Percentiles rank a stretch among this genome's conserved stretches.
Evolutionary conservation across 2,113 vertebrate species (phyloP).

Genomic region (Alethe castanea): DNA sequence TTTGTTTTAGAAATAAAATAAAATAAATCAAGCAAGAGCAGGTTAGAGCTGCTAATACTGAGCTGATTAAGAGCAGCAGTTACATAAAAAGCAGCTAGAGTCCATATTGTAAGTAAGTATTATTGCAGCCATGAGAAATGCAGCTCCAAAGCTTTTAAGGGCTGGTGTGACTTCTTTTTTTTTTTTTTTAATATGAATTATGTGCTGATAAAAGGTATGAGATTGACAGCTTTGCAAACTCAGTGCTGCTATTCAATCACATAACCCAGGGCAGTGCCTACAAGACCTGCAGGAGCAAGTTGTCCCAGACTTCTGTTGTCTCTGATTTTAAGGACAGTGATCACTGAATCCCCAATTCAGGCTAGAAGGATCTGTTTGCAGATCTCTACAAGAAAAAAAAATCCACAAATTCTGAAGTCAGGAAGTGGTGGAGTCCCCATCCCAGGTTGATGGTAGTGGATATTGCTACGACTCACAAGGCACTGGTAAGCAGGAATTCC

Average conservation of each 20-base stretch:
- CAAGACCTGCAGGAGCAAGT: not conserved
- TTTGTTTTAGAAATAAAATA: constrained; percentile 62
- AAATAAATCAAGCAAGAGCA: constrained; percentile 53
- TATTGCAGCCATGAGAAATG: constrained; percentile 36
- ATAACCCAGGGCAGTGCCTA: not conserved
- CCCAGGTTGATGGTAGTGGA: not conserved
- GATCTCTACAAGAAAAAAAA: not conserved
- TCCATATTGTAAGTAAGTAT: constrained; percentile 49
- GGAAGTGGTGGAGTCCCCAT: not conserved
- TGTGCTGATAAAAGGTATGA: constrained; percentile 18
- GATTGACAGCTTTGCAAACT: constrained; percentile 22
- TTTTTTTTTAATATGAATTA: not conserved
- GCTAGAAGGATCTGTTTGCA: not conserved
- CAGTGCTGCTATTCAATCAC: not conserved
- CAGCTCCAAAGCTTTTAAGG: constrained; percentile 54
- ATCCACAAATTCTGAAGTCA: not conserved
- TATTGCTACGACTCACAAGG: not conserved
- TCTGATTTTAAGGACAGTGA: not conserved
- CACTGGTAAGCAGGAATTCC: not conserved
- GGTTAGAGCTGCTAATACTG: constrained; percentile 52
- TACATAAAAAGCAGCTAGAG: constrained; percentile 50
- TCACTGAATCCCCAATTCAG: rapidly evolving
- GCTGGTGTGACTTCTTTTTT: not conserved
- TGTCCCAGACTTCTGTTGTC: not conserved
- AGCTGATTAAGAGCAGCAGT: constrained; percentile 63